These are phyloP conservation scores for Tragelaphus buxtoni DNA, from an alignment of 2,113 vertebrate species.

Conservation along the genomic window DNA sequence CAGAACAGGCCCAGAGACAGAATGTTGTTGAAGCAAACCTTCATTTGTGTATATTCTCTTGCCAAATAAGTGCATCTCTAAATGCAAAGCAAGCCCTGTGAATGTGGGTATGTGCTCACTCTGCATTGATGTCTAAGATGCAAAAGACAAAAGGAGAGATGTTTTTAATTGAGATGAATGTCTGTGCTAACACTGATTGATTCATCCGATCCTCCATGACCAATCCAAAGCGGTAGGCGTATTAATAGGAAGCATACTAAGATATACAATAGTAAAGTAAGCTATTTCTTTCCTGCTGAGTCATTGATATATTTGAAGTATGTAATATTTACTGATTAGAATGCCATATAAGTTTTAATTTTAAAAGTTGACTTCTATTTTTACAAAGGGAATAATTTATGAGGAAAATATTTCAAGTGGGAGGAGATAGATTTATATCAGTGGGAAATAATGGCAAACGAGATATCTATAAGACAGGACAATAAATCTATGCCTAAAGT, in stretches of 20 bases:
- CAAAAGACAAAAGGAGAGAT: background rate
- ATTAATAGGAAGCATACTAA: background rate
- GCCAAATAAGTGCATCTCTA: background rate
- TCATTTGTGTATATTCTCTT: background rate
- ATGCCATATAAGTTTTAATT: background rate
- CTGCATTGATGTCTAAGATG: background rate
- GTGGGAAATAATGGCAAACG: background rate
- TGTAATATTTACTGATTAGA: background rate
- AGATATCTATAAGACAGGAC: background rate
- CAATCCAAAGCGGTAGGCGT: background rate
- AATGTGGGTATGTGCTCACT: accelerated
- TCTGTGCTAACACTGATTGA: background rate
- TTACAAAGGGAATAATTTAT: background rate
- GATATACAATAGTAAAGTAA: background rate
- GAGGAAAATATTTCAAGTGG: background rate
- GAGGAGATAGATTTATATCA: background rate
- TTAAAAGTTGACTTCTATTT: background rate
- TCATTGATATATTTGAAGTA: background rate
- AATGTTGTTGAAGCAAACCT: background rate
- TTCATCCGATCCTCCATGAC: background rate
- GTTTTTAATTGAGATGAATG: background rate
- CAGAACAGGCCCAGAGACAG: background rate
- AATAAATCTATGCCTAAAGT: background rate
- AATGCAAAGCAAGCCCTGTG: background rate
- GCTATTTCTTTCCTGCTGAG: background rate